phyloP scores from a whole-genome alignment of 2,113 vertebrate species.

The Hassar affinis region DNA sequence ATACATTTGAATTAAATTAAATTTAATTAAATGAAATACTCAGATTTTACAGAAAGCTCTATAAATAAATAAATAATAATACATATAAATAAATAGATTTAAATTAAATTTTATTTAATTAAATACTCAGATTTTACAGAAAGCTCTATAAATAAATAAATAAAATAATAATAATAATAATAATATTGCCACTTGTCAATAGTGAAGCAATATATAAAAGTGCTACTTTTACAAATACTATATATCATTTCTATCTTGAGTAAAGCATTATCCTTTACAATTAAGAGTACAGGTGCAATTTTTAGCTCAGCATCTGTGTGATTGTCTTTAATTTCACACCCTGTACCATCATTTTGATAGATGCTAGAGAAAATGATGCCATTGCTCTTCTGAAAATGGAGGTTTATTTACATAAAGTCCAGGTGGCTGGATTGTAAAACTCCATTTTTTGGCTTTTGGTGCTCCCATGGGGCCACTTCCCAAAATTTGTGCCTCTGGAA shows the following conservation, averaged over 20 bases:
- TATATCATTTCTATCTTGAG: background rate
- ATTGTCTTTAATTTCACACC: background rate
- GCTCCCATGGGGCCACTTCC: background rate
- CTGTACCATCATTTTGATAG: slow-evolving; percentile 12
- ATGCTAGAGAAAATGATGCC: slow-evolving; percentile 7
- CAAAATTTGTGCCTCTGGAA: slow-evolving; percentile 10
- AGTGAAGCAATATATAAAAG: background rate
- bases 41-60: no score
- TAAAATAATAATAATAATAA: slow-evolving; percentile 7
- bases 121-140: no score
- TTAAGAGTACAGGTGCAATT: background rate
- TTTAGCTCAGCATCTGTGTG: background rate
- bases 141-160: no score
- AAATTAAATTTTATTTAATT: no score
- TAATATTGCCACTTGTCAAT: background rate
- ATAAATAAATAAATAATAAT: no score
- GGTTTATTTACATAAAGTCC: slow-evolving; percentile 22
- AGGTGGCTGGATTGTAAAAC: slow-evolving; percentile 18
- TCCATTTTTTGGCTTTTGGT: background rate
- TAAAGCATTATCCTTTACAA: background rate
- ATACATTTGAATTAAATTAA: no score
- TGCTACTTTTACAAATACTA: background rate
- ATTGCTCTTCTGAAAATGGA: slow-evolving; percentile 12
- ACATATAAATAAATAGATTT: no score
- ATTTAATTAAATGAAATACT: no score